Evolutionary conservation across 2,113 vertebrate species (phyloP).

Genomic region (Callithrix jacchus): DNA sequence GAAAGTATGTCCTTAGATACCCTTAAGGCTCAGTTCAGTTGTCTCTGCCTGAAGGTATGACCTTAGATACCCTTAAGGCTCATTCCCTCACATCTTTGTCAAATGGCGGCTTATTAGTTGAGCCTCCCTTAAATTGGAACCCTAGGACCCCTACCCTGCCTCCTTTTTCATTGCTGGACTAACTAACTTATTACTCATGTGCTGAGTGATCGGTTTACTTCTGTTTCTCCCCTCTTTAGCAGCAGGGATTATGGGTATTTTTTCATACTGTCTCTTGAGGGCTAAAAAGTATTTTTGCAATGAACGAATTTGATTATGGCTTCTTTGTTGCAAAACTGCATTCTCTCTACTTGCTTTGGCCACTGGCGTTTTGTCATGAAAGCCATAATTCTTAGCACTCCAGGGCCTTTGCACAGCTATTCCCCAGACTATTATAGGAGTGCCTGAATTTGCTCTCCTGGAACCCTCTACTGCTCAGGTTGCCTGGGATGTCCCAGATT

Average conservation of each 20-base stretch:
- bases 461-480: neutral
- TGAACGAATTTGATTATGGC: neutral
- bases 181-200: neutral
- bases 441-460: neutral
- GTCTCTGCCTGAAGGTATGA: neutral
- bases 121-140: neutral
- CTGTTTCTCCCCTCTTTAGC: neutral
- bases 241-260: neutral
- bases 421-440: accelerated
- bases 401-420: accelerated
- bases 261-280: neutral
- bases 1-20: neutral
- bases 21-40: neutral
- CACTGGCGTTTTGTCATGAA: neutral
- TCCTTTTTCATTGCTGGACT: neutral
- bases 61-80: accelerated
- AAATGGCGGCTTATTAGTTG: neutral
- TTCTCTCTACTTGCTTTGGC: neutral
- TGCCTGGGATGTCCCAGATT: neutral
- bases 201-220: neutral
- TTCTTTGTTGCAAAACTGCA: neutral
- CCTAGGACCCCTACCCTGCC: neutral
- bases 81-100: neutral
- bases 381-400: neutral
- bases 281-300: neutral